phyloP scores from a whole-genome alignment of 1,140 invertebrate genomes.

The Drosophila novamexicana region DNA sequence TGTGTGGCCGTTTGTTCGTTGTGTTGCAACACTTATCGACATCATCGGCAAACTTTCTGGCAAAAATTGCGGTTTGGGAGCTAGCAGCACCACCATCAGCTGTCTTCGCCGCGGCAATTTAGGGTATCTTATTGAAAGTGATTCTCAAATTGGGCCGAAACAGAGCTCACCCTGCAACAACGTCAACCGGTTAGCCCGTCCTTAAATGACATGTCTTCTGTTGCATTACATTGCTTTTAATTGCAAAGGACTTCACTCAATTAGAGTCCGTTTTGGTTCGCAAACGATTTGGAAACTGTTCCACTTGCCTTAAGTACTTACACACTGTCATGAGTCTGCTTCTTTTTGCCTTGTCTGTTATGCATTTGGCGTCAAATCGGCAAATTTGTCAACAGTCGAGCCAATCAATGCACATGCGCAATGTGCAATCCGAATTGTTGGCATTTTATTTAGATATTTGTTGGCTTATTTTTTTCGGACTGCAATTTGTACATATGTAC shows the following conservation, averaged over 20 bases:
- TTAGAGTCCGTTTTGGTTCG: conserved; percentile 43
- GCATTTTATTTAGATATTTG: conserved; percentile 63
- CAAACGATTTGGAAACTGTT: background rate
- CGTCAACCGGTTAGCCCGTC: too few relatives aligned
- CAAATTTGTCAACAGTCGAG: conserved; percentile 65
- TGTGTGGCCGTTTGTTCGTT: conserved; percentile 24
- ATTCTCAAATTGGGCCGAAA: background rate
- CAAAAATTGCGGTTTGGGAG: conserved; percentile 31
- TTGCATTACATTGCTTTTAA: too few relatives aligned
- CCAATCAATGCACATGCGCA: conserved; percentile 63
- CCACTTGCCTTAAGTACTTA: conserved; percentile 63
- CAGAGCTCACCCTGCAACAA: too few relatives aligned
- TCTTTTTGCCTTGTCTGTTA: background rate
- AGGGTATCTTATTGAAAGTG: background rate
- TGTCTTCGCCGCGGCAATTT: background rate
- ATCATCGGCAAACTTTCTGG: conserved; percentile 47
- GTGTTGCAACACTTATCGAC: conserved; percentile 73
- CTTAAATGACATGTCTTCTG: too few relatives aligned
- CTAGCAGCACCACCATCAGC: conserved; percentile 9
- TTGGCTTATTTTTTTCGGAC: conserved; percentile 22
- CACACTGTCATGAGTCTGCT: background rate
- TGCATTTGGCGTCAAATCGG: conserved; percentile 51
- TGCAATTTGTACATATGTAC: conserved; percentile 29
- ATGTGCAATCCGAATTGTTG: conserved; percentile 71
- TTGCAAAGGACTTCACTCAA: conserved; percentile 48